A percentile compares a stretch with the other conserved stretches of the same genome.
Conservation (phyloP, 2,113 vertebrate species). For the Mustelus asterias region DNA sequence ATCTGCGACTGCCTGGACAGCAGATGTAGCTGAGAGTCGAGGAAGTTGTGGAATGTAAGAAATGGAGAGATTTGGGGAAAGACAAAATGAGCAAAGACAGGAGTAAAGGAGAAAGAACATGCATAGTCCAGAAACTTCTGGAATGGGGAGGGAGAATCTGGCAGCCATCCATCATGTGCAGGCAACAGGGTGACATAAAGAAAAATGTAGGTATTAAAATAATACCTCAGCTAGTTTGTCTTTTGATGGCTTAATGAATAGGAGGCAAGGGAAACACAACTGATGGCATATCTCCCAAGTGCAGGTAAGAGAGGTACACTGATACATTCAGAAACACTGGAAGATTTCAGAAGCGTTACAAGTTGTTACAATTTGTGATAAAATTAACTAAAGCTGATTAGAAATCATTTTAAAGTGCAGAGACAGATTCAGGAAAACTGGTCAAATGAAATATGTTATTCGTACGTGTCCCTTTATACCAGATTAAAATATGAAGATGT, state of each 20-base stretch:
- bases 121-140: not conserved
- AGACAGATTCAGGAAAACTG: not conserved
- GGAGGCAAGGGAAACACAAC: not conserved
- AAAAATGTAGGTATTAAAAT: not conserved
- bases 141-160: not conserved
- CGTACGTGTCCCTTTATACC: not conserved
- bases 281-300: not conserved
- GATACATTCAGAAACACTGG: not conserved
- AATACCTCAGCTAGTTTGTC: not conserved
- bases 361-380: not conserved
- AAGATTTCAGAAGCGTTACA: not conserved
- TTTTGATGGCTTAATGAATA: not conserved
- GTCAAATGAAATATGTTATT: not conserved
- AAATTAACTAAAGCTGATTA: not conserved
- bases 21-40: not conserved
- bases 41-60: not conserved
- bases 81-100: not conserved
- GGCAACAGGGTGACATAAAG: not conserved
- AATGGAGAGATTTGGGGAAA: not conserved
- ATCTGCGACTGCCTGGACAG: not conserved
- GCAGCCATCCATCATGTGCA: not conserved
- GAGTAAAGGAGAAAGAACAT: not conserved
- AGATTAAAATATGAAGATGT: not conserved
- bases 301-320: not conserved
- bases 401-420: not conserved